phyloP scores from a whole-genome alignment of 2,797 vertebrate genomes.

The Philypnodon macrostomus region DNA sequence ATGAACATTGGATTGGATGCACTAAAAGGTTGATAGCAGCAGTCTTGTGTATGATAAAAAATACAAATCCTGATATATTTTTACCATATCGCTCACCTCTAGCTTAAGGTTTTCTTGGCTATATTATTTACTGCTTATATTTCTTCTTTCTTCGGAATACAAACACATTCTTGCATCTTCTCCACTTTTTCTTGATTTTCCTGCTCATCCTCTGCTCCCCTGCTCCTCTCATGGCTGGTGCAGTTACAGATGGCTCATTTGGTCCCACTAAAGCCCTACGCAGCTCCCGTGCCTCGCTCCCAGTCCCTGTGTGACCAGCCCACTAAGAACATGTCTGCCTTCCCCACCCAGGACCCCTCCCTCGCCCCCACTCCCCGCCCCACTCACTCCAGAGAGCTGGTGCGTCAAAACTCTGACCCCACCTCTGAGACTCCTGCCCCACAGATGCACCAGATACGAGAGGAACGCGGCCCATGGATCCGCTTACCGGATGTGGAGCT shows the following conservation, averaged over 20 bases:
- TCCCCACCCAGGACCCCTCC: conserved; percentile 87
- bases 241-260: conserved; percentile 92
- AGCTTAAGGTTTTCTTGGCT: conserved; percentile 18
- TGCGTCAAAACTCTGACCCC: conserved; percentile 92
- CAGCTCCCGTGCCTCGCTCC: conserved; percentile 89
- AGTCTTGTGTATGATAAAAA: no score
- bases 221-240: conserved; percentile 23
- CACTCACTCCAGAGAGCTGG: conserved; percentile 82
- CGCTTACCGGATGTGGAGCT: conserved; percentile 83
- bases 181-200: conserved; percentile 18
- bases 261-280: conserved; percentile 90
- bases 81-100: no score
- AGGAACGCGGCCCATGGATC: conserved; percentile 85
- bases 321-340: conserved; percentile 90
- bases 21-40: no score
- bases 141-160: conserved; percentile 24
- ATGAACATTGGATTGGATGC: no score
- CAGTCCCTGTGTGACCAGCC: conserved; percentile 94
- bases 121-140: conserved; percentile 32
- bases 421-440: conserved; percentile 87
- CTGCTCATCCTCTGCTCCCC: conserved; percentile 17
- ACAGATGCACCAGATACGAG: conserved; percentile 69
- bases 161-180: conserved; percentile 29
- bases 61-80: no score
- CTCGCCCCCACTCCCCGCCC: conserved; percentile 78